Conservation (phyloP, 2,797 vertebrate genomes). For the Bradypus variegatus region DNA sequence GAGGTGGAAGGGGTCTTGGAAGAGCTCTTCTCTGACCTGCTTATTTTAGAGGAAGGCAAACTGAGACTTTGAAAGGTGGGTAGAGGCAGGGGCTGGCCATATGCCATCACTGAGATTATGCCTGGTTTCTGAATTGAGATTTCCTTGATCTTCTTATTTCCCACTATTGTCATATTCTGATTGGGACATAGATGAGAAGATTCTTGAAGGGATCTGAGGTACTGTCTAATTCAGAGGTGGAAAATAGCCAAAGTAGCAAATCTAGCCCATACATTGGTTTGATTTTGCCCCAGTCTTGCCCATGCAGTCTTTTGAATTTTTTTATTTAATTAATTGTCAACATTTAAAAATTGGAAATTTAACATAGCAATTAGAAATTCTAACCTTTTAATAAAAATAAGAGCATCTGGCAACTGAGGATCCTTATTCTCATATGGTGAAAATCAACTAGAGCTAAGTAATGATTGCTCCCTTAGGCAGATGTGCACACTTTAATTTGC, state of each 20-base stretch:
- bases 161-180: neutral
- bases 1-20: neutral
- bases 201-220: neutral
- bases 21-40: neutral
- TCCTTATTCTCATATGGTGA: neutral
- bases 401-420: neutral
- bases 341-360: neutral
- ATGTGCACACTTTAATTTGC: too few species aligned
- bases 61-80: neutral
- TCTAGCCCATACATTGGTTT: neutral
- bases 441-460: neutral
- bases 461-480: neutral
- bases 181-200: neutral
- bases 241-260: neutral
- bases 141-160: neutral
- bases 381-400: conserved; percentile 4
- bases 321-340: neutral
- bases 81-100: neutral
- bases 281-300: neutral
- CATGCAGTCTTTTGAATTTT: neutral
- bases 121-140: neutral
- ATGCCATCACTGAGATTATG: neutral
- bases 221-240: neutral
- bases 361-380: neutral
- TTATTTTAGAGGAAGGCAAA: neutral